These are phyloP conservation scores for Tautogolabrus adspersus DNA, from an alignment of 2,113 vertebrate species.

Conservation along the genomic window DNA sequence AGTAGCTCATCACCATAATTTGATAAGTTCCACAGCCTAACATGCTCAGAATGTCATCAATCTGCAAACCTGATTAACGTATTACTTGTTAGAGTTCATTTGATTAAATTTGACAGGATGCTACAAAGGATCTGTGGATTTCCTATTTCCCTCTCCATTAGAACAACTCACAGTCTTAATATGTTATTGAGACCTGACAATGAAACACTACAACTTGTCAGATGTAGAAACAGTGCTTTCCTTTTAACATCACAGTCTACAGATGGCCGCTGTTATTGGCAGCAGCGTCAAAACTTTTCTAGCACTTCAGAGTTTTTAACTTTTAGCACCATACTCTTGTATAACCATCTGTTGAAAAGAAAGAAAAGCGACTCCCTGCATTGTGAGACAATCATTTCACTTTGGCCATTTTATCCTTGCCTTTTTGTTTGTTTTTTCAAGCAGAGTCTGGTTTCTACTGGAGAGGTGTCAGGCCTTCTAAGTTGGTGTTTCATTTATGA, in stretches of 20 bases:
- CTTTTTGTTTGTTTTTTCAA: constrained; percentile 5
- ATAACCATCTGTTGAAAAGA: constrained; percentile 25
- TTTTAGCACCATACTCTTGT: constrained; percentile 20
- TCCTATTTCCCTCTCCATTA: too few relatives aligned
- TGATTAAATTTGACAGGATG: too few relatives aligned
- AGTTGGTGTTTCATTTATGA: constrained; percentile 59
- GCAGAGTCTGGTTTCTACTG: constrained; percentile 33
- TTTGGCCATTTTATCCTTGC: background rate
- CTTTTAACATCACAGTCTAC: background rate
- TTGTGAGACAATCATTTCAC: constrained; percentile 9
- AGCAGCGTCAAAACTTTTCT: constrained; percentile 36
- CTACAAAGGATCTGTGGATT: too few relatives aligned
- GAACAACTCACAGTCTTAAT: background rate
- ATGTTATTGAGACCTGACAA: background rate
- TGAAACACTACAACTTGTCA: background rate
- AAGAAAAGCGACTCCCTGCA: constrained; percentile 23
- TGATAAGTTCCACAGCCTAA: too few relatives aligned
- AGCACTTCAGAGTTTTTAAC: constrained; percentile 33
- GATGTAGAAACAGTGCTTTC: background rate
- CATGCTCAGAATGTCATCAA: too few relatives aligned
- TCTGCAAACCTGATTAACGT: too few relatives aligned
- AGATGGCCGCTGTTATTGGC: constrained; percentile 40
- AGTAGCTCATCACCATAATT: too few relatives aligned
- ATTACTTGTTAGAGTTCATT: too few relatives aligned
- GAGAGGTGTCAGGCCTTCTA: constrained; percentile 50